Conservation (phyloP, 2,113 vertebrate species). For the Leptosomus discolor region DNA sequence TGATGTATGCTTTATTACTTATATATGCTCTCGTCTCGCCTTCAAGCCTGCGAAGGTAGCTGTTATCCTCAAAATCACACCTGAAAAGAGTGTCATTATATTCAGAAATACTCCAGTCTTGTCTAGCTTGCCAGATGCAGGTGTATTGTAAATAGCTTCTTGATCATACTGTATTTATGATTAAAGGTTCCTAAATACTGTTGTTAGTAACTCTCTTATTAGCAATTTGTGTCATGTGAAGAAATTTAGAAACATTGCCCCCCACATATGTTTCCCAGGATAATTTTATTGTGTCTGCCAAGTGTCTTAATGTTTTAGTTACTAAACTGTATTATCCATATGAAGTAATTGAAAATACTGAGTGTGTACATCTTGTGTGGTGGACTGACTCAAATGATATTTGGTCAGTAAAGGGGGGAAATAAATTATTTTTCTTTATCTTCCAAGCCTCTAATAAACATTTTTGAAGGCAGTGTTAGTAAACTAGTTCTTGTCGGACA, state of each 20-base stretch:
- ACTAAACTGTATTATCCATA: background rate
- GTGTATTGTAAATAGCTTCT: constrained; percentile 68
- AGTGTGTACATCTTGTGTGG: background rate
- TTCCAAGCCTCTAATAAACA: background rate
- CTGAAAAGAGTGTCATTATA: background rate
- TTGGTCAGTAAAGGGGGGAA: background rate
- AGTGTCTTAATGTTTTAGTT: constrained; percentile 1
- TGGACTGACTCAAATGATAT: background rate
- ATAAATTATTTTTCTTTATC: background rate
- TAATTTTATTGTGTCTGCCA: background rate
- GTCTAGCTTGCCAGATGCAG: constrained; percentile 48
- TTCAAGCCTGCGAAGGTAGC: background rate
- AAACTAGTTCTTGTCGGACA: background rate
- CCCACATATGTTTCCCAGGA: background rate
- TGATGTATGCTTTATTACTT: background rate
- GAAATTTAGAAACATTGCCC: background rate
- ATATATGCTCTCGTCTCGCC: background rate
- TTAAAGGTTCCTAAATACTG: constrained; percentile 68
- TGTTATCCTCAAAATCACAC: background rate
- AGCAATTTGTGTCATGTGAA: constrained; percentile 74
- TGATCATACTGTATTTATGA: constrained; percentile 63
- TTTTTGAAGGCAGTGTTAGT: background rate
- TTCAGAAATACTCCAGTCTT: background rate
- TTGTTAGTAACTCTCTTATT: constrained; percentile 69
- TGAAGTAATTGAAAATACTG: background rate